A percentile compares a stretch with the other conserved stretches of the same genome.
These are phyloP conservation scores for Pseudobourletiella spinata DNA, from an alignment of 1,140 invertebrate species.

Conservation along the genomic window DNA sequence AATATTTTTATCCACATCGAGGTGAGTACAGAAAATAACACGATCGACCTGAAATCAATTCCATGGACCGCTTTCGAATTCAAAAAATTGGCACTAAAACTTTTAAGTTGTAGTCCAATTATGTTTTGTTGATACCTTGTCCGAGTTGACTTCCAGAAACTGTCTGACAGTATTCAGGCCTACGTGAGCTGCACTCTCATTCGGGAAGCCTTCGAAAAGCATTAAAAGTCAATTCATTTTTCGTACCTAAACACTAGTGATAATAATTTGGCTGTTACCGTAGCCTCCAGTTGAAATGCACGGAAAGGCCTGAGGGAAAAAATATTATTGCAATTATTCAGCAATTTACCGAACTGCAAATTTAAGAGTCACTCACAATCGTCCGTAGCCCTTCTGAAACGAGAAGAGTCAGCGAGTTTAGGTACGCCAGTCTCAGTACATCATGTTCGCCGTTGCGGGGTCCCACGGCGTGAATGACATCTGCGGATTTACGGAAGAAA, in stretches of 20 bases:
- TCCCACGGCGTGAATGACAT: constrained; percentile 46
- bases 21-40: constrained; percentile 72
- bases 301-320: constrained; percentile 47
- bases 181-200: not conserved
- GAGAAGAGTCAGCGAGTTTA: not conserved
- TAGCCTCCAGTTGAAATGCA: constrained; percentile 48
- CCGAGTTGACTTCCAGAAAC: not conserved
- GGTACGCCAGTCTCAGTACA: no score
- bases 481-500: no score
- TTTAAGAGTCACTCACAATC: not conserved
- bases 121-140: not conserved
- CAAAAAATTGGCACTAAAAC: no score
- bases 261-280: constrained; percentile 27
- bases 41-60: constrained; percentile 56
- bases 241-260: no score
- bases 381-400: not conserved
- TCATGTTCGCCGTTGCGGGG: no score
- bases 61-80: no score
- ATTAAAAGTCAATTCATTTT: no score
- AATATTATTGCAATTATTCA: no score
- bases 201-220: not conserved
- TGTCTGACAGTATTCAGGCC: not conserved
- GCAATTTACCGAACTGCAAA: constrained; percentile 36
- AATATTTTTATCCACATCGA: constrained; percentile 58
- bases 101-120: no score